Evolutionary conservation across 2,797 vertebrate species (phyloP).

Genomic region (Cryptoblepharus egeriae): DNA sequence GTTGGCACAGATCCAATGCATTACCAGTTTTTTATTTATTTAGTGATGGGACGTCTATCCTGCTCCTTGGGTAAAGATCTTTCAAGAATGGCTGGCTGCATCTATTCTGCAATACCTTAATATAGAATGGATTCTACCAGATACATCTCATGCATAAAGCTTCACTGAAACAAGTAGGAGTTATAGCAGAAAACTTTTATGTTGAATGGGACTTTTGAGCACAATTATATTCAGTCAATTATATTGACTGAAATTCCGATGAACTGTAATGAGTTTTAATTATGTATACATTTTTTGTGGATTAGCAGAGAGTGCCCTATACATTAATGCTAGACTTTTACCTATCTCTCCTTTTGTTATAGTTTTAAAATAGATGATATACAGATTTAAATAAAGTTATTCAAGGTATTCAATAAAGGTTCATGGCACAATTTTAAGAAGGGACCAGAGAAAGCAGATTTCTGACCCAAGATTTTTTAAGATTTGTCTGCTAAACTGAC

Average conservation of each 20-base stretch:
- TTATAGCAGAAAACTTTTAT: not conserved
- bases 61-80: too few relatives aligned
- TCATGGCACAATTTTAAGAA: not conserved
- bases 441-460: not conserved
- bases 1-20: too few relatives aligned
- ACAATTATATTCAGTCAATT: not conserved
- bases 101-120: not conserved
- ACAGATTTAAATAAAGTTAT: not conserved
- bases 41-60: too few relatives aligned
- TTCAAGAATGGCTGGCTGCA: not conserved
- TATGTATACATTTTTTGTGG: not conserved
- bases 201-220: not conserved
- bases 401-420: too few relatives aligned
- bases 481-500: conserved; percentile 5
- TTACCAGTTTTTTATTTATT: not conserved
- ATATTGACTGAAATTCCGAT: not conserved
- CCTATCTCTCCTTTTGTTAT: not conserved
- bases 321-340: not conserved
- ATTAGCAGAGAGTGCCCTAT: not conserved
- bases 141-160: not conserved
- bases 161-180: not conserved
- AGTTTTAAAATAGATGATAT: not conserved
- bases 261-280: conserved; percentile 1
- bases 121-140: not conserved
- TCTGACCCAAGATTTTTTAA: not conserved